Evolutionary conservation across 2,113 vertebrate genomes (phyloP).

Genomic region (Copsychus sechellarum): DNA sequence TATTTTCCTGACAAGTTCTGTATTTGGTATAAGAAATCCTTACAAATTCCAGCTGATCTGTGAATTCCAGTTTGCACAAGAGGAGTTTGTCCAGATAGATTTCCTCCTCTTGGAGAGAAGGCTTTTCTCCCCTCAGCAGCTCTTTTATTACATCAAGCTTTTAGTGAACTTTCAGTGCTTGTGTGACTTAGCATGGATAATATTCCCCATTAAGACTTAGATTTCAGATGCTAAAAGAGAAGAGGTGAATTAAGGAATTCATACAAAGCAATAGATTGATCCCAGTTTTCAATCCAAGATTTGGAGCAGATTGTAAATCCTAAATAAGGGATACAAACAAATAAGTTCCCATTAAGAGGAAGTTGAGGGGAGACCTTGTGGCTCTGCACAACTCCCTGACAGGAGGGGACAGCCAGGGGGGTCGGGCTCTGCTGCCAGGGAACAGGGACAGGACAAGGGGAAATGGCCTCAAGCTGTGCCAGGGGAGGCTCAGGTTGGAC

Average conservation of each 20-base stretch:
- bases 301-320: background rate
- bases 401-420: background rate
- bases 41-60: background rate
- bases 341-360: background rate
- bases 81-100: background rate
- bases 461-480: no score
- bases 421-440: background rate
- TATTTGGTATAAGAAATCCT: background rate
- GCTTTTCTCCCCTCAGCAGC: background rate
- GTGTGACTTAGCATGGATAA: background rate
- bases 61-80: fast-evolving
- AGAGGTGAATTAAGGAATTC: background rate
- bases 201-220: background rate
- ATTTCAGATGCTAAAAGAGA: background rate
- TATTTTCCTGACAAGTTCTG: background rate
- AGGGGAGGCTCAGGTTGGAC: no score
- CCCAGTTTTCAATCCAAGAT: background rate
- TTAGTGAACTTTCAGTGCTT: background rate
- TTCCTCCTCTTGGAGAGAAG: background rate
- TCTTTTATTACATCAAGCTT: background rate
- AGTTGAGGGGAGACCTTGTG: fast-evolving
- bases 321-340: background rate
- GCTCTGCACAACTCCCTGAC: background rate
- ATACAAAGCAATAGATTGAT: background rate
- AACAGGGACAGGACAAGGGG: background rate